phyloP scores from a whole-genome alignment of 2,113 vertebrate species.

The Pao palembangensis region DNA sequence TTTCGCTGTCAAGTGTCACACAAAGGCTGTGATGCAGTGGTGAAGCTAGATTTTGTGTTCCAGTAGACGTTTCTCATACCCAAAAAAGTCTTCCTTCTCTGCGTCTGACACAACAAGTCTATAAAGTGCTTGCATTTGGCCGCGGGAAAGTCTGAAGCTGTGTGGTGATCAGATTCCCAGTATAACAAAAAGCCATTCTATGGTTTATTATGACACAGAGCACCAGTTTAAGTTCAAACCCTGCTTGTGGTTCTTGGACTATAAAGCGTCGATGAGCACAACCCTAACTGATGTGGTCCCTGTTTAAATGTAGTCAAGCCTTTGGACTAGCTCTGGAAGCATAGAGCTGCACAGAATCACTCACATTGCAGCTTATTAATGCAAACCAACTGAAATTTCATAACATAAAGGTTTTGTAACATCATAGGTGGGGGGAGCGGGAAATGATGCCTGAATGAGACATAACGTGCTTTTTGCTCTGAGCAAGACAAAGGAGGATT shows the following conservation, averaged over 20 bases:
- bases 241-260: conserved; percentile 28
- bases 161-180: conserved; percentile 20
- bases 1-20: conserved; percentile 36
- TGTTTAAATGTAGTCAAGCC: conserved; percentile 22
- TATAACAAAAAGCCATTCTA: conserved; percentile 26
- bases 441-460: conserved; percentile 3
- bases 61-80: conserved; percentile 11
- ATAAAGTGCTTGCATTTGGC: conserved; percentile 58
- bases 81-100: not conserved
- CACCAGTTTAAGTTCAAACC: conserved; percentile 32
- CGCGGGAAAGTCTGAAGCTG: not conserved
- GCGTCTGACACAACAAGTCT: conserved; percentile 7
- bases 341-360: not conserved
- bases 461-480: conserved; percentile 5
- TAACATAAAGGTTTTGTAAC: conserved; percentile 50
- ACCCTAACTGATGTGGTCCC: conserved; percentile 43
- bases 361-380: conserved; percentile 13
- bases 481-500: conserved; percentile 3
- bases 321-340: conserved; percentile 19
- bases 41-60: conserved; percentile 9
- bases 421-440: conserved; percentile 6
- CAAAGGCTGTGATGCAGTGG: conserved; percentile 18
- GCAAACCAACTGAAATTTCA: not conserved
- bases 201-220: conserved; percentile 33
- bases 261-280: conserved; percentile 44